Base-by-base conservation (phyloP, 2,113 vertebrate species). In the Petromus typicus region DNA sequence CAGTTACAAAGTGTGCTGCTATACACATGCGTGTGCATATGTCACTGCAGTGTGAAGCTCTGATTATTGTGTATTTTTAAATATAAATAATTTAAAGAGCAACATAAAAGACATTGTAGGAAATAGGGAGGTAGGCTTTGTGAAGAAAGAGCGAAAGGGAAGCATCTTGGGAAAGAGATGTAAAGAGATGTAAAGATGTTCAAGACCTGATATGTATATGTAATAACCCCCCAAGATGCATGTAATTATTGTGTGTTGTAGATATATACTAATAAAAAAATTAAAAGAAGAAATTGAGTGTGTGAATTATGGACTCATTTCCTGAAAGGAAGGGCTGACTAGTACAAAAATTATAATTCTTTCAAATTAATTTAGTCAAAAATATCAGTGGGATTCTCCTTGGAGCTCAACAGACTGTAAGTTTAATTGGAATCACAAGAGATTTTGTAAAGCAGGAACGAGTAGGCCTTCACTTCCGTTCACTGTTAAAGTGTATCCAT, bases 271-370 rank as follows among this genome's bases (percentile, higher is more conserved):
- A 45, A 75, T 16, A 75, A 8, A 66, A 73, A 45, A 75, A 45
- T 76, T 76, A 76, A 45, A 45, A 75, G 45, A 34, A 88, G 45
- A 57, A 93, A 66, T 30, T 76, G 79, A 5, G 27, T 14, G 18
- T 11, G 9, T 86, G 90, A 85, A n/a, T 30, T 18, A 83, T 0
- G 0, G 0, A 43, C 10, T 40, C 32, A 20, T n/a, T 23, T 43
- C 16, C 64, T 17, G 30, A 34, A n/a, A 48, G 18, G 61, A 45
- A 66, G 48, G 27, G 10, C 48, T 27, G 0, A n/a, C 13, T 11
- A 56, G 1, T 3, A 7, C n/a, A 13, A 66, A 56, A 40, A 17
- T 20, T n/a, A 7, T 16, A 1, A 34, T 56, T 18, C 57, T 67
- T 90, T 85, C 32, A 9, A 63, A 63, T 48, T 75, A 27, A 54